A percentile compares a stretch with the other conserved stretches of the same genome.
Evolutionary conservation across 2,113 vertebrate species (phyloP).

Genomic region (Nyctereutes procyonoides): DNA sequence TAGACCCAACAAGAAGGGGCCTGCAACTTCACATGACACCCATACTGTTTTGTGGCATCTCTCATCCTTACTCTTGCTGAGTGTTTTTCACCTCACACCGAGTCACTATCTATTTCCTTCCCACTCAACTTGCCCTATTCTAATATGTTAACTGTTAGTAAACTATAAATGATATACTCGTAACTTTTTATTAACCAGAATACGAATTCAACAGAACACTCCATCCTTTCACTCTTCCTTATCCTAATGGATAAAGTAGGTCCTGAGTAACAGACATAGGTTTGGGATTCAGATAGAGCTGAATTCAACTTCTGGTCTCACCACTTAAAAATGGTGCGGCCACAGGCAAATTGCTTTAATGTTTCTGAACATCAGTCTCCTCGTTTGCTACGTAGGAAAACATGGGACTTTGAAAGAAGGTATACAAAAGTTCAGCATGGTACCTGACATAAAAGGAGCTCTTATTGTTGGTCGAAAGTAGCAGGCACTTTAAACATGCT

Average conservation of each 20-base stretch:
- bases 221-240: neutral
- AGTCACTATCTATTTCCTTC: conserved; percentile 36
- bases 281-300: neutral
- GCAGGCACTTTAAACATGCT: neutral
- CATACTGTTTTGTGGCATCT: neutral
- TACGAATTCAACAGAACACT: neutral
- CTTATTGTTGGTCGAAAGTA: neutral
- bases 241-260: neutral
- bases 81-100: neutral
- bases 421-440: neutral
- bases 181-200: conserved; percentile 24
- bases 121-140: neutral
- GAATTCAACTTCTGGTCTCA: neutral
- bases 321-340: neutral
- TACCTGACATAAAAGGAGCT: neutral
- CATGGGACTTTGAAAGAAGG: neutral
- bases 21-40: fast-evolving
- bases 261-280: neutral
- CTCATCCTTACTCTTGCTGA: neutral
- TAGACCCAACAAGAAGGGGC: neutral
- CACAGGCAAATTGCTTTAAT: neutral
- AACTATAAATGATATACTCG: neutral
- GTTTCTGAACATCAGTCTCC: neutral
- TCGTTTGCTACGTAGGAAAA: neutral
- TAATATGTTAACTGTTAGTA: neutral